Evolutionary conservation across 2,113 vertebrate species (phyloP).

Genomic region (Anthoscopus minutus): DNA sequence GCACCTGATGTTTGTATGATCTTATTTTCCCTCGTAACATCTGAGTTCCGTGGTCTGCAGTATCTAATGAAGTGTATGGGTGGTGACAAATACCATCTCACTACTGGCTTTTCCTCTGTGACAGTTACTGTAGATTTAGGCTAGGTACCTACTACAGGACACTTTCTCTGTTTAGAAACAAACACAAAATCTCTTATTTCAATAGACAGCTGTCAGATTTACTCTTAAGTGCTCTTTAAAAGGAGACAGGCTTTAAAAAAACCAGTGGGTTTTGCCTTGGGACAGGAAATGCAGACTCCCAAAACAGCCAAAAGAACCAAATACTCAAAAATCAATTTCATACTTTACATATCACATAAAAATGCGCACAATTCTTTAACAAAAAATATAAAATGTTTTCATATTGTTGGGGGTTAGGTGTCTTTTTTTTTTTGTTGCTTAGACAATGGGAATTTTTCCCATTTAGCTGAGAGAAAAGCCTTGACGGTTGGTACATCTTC

Average conservation of each 20-base stretch:
- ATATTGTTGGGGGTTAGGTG: no score
- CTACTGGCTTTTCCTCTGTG: neutral
- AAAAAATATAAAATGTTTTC: neutral
- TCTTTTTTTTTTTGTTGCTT: no score
- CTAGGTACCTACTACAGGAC: neutral
- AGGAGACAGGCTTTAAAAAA: neutral
- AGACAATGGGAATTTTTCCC: no score
- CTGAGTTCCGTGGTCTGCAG: neutral
- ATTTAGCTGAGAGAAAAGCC: no score
- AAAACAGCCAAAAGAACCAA: neutral
- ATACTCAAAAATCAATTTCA: neutral
- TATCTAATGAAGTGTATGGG: fast-evolving
- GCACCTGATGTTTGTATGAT: neutral
- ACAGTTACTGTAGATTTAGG: neutral
- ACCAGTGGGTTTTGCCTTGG: neutral
- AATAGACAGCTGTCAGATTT: neutral
- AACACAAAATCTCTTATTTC: neutral
- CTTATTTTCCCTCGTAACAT: neutral
- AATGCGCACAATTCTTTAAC: neutral
- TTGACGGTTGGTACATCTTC: no score
- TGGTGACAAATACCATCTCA: neutral
- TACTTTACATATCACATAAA: neutral
- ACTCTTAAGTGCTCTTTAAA: neutral
- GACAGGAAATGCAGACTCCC: neutral
- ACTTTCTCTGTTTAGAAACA: neutral